Evolutionary conservation across 1,140 invertebrate genomes (phyloP).

Genomic region (Drosophila lini): DNA sequence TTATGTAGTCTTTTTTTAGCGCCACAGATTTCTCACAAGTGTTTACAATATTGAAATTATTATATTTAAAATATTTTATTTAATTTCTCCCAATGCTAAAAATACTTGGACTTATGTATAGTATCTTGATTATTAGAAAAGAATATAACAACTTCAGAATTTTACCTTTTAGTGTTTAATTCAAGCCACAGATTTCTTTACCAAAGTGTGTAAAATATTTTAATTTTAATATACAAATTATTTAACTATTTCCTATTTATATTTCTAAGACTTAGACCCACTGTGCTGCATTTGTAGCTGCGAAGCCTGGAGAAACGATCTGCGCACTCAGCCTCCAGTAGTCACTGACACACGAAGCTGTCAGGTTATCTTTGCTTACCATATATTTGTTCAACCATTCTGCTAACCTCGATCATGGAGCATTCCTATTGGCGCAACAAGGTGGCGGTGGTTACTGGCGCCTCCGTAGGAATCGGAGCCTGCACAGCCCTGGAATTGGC

Average conservation of each 20-base stretch:
- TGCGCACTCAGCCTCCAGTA: conserved; percentile 38
- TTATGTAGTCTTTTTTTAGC: too few species aligned
- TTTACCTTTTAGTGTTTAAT: too few species aligned
- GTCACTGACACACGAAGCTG: conserved; percentile 26
- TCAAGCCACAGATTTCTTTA: too few species aligned
- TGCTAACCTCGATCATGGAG: conserved; percentile 84
- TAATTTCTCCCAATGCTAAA: too few species aligned
- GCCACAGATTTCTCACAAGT: background rate
- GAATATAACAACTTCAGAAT: too few species aligned
- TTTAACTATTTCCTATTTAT: too few species aligned
- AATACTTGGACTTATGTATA: background rate
- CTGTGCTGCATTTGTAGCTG: conserved; percentile 24
- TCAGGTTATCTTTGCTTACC: conserved; percentile 29
- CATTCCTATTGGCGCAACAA: conserved; percentile 86
- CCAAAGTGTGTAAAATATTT: too few species aligned
- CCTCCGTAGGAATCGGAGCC: conserved; percentile 88
- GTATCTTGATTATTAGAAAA: too few species aligned
- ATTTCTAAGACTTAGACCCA: conserved; percentile 10
- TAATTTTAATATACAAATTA: background rate
- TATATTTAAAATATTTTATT: background rate
- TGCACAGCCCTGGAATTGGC: conserved; percentile 84
- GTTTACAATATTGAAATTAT: background rate
- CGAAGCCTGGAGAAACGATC: conserved; percentile 19
- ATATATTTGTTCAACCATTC: background rate
- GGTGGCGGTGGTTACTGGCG: conserved; percentile 88